Percentiles rank a stretch among this genome's conserved stretches.
These are phyloP conservation scores for Pocillopora verrucosa DNA, from an alignment of 64 coral and sea anemone species.

Conservation along the genomic window DNA sequence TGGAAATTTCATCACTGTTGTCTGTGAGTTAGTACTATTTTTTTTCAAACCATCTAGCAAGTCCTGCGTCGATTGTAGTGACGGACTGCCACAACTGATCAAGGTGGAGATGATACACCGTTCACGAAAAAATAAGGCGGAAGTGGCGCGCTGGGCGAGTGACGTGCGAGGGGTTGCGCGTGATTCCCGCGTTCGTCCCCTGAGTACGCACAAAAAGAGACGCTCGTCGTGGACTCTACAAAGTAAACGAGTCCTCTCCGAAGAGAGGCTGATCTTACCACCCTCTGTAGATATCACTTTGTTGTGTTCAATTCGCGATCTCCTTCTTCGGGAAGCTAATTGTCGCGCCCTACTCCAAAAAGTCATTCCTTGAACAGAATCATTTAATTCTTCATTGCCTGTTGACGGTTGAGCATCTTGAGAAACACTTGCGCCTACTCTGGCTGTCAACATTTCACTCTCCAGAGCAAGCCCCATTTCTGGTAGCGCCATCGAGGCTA, in stretches of 20 bases:
- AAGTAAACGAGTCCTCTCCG: background rate
- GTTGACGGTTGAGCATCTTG: background rate
- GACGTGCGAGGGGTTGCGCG: too few relatives aligned
- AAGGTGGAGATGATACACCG: too few relatives aligned
- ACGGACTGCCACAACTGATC: too few relatives aligned
- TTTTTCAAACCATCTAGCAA: too few relatives aligned
- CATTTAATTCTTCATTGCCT: background rate
- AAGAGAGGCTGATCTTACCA: background rate
- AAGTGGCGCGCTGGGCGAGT: too few relatives aligned
- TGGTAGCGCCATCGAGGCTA: background rate
- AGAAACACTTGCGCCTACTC: background rate
- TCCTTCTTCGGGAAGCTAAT: background rate
- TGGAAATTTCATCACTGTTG: too few relatives aligned
- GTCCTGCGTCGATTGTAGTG: too few relatives aligned
- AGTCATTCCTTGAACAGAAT: background rate
- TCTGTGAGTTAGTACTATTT: too few relatives aligned
- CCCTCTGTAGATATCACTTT: background rate
- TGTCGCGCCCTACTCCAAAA: background rate
- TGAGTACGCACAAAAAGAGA: background rate
- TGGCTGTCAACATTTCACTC: background rate
- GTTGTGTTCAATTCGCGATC: background rate
- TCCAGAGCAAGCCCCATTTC: background rate
- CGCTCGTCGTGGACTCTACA: too few relatives aligned
- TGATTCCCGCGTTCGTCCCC: background rate
- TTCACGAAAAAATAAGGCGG: too few relatives aligned